Evolutionary conservation across 1,140 invertebrate genomes (phyloP).

Genomic region (Drosophila leontia): DNA sequence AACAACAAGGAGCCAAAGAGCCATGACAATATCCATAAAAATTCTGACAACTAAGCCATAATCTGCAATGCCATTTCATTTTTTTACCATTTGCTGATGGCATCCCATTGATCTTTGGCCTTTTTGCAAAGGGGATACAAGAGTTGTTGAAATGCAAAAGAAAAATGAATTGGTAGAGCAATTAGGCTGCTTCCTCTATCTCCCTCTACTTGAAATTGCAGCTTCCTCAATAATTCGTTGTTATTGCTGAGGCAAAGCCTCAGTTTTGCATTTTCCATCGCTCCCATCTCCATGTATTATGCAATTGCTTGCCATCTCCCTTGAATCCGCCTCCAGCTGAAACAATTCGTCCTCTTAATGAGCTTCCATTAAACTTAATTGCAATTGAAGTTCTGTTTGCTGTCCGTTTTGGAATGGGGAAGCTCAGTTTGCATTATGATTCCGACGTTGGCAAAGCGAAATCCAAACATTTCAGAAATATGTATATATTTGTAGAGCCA

Average conservation of each 20-base stretch:
- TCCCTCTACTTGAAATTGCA: constrained; percentile 30
- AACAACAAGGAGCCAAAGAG: constrained; percentile 32
- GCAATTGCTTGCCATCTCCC: constrained; percentile 61
- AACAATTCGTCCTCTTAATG: constrained; percentile 76
- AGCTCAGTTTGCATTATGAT: constrained; percentile 16
- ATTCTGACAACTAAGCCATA: constrained; percentile 35
- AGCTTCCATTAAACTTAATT: constrained; percentile 83
- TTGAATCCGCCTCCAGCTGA: constrained; percentile 11
- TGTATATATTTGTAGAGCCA: neutral
- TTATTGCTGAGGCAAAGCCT: constrained; percentile 23
- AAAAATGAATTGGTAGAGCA: constrained; percentile 36
- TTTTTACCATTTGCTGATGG: constrained; percentile 31
- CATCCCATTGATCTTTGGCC: constrained; percentile 43
- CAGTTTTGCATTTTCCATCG: constrained; percentile 13
- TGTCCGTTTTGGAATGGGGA: constrained; percentile 25
- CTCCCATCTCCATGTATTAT: constrained; percentile 44
- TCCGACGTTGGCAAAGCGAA: constrained; percentile 20
- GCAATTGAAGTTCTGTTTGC: constrained; percentile 73
- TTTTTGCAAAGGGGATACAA: constrained; percentile 1
- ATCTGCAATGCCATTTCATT: constrained; percentile 2
- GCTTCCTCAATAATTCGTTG: constrained; percentile 57
- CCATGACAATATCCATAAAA: constrained; percentile 38
- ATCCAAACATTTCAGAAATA: constrained; percentile 44
- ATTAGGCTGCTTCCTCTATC: constrained; percentile 59
- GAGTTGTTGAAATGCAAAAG: constrained; percentile 14